Evolutionary conservation across 2,888 invertebrate genomes (phyloP), one percentile per base, ranked within the genome.

Genomic region (Apotomis turbidana): DNA sequence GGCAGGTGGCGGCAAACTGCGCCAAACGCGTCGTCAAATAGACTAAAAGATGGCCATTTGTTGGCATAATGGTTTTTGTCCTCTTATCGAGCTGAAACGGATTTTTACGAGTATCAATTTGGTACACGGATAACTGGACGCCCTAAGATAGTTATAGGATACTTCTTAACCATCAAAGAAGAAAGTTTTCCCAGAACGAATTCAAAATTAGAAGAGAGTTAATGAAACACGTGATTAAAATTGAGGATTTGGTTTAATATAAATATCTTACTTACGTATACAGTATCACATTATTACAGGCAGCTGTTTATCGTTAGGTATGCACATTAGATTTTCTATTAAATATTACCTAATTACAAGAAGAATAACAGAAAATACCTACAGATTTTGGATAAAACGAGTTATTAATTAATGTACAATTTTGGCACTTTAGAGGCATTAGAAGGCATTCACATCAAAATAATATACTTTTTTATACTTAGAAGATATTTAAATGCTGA

Each of bases 381-480:
- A 36, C 15, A 8, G 1, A 27, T 27, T 27, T 27, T 27, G 1
- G 2, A 27, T 27, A 27, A 27, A 27, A 27, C 2, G 2, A 27
- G 27, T 41, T 10, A 8, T 10, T 54, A 41, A 44, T 5, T 27
- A 27, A 41, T 27, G 9, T 54, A 59, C 10, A 46, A 36, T 61
- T 41, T 69, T 69, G 68, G 68, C 68, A 69, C 68, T 55, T 69
- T 38, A 46, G 44, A 55, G 64, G 66, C 57, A 62, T 46, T 62
- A 66, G 27, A 66, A 66, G 66, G 66, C 57, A 66, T 36, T 57
- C 27, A 66, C 52, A 52, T 63, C 52, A 63, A 38, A 62, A 62
- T 52, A 12, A 38, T 49, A 9, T 49, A 49, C 8, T 6, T 49
- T 46, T 9, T 9, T 6, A 49, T 49, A 9, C 5, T 49, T 9